Conservation (phyloP, 2,888 invertebrate species). For the Acanthopleura granulata region DNA sequence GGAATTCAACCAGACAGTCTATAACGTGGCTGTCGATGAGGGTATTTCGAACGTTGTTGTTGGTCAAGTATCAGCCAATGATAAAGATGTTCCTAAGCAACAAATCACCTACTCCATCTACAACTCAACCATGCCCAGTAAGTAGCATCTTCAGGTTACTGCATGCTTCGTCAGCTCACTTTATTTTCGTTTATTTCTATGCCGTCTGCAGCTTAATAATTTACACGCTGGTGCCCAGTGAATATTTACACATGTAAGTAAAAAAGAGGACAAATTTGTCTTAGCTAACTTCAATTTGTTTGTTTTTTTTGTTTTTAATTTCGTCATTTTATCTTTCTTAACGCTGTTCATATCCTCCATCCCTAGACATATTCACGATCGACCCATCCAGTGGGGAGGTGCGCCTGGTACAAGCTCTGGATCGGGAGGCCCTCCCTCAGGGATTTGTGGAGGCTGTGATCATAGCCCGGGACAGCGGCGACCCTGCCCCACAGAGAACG, state of each 20-base stretch:
- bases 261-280: too few relatives aligned
- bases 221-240: too few relatives aligned
- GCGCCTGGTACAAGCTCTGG: background rate
- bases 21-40: background rate
- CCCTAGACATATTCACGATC: background rate
- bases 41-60: background rate
- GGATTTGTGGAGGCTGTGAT: background rate
- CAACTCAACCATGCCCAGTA: constrained; percentile 3
- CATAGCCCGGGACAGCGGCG: background rate
- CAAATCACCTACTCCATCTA: background rate
- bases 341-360: too few relatives aligned
- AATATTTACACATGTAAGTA: too few relatives aligned
- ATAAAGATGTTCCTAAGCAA: constrained; percentile 1
- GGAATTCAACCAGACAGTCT: background rate
- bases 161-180: too few relatives aligned
- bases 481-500: background rate
- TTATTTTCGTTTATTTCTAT: too few relatives aligned
- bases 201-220: too few relatives aligned
- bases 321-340: too few relatives aligned
- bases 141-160: background rate
- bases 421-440: background rate
- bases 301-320: too few relatives aligned
- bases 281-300: too few relatives aligned
- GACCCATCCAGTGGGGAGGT: background rate
- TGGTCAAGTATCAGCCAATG: background rate